Base-by-base conservation (phyloP, 2,113 vertebrate species). In the Formicarius rufipectus region DNA sequence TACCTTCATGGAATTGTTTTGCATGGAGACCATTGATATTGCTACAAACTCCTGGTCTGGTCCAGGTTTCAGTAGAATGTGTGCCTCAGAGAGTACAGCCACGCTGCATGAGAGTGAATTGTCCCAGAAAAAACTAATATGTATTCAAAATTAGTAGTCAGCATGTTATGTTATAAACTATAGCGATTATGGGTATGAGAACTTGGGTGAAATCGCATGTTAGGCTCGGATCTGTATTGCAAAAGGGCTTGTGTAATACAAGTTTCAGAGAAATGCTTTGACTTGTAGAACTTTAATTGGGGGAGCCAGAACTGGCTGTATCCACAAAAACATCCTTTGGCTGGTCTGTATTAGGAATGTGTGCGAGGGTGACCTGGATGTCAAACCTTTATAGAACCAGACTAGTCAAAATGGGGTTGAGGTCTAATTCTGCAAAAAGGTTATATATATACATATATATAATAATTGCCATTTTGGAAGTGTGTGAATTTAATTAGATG, bases 341-440 rank as follows among this genome's bases (percentile, higher is more conserved):
- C 40, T 25, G 2, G 15, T 63, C 47, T 59, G 4, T 19, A 0
- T 78, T 24, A 75, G 63, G 37, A 87, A 33, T 0, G 0, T 37
- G 88, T 58, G 45, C 33, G 62, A 33, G 3, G 19, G 27, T 63
- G 60, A 78, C 33, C 27, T 8, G 15, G 9, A 40, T 63, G 69
- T 37, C 30, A 75, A 78, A 35, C 23, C 20, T 78, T 49, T 83
- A 24, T 31, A n/a, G 56, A 82, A 55, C 59, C 33, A 59, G 10
- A 16, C 6, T 25, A 30, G 40, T 72, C 35, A 47, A 79, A 82
- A 27, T 0, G 0, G 5, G 22, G 23, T 2, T 2, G 12, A 79
- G 10, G 16, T 56, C 47, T 69, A 33, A 30, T 28, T 86, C 50
- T 62, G 20, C 71, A 37, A 68, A 60, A 88, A 68, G 31, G 10